Conservation (phyloP, 2,113 vertebrate genomes). For the Tichodroma muraria region DNA sequence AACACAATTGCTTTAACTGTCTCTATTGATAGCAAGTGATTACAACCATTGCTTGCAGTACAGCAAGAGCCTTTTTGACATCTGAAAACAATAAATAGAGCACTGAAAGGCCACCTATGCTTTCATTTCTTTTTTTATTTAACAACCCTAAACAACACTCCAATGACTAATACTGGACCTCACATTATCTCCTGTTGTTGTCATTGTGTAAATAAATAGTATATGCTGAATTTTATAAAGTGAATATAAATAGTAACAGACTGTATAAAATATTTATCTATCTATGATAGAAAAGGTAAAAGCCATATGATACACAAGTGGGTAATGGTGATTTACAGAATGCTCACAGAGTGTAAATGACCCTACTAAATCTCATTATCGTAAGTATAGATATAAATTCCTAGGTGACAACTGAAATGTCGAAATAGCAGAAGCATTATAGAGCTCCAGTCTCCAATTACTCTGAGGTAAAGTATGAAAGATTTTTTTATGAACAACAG, state of each 20-base stretch:
- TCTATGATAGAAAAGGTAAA: not conserved
- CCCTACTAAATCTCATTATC: slow-evolving; percentile 52
- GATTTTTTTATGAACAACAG: not conserved
- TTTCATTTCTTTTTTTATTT: slow-evolving; percentile 2
- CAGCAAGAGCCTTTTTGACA: not conserved
- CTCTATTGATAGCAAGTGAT: not conserved
- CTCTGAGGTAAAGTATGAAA: slow-evolving; percentile 21
- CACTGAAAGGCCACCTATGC: not conserved
- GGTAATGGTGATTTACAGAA: slow-evolving; percentile 43
- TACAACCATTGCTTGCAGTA: not conserved
- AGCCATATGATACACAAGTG: not conserved
- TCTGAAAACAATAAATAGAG: not conserved
- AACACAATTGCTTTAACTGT: not conserved
- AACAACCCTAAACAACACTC: not conserved
- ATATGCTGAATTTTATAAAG: not conserved
- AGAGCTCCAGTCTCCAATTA: slow-evolving; percentile 41
- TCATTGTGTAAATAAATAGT: slow-evolving; percentile 4
- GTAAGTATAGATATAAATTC: slow-evolving; percentile 58
- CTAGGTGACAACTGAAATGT: slow-evolving; percentile 36
- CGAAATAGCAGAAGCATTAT: slow-evolving; percentile 25
- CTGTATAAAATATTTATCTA: not conserved
- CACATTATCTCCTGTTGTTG: not conserved
- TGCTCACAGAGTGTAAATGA: slow-evolving; percentile 4
- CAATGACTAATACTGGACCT: not conserved
- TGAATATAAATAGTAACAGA: not conserved